Evolutionary conservation across 1,140 invertebrate genomes (phyloP).

Genomic region (Brachionus calyciflorus): DNA sequence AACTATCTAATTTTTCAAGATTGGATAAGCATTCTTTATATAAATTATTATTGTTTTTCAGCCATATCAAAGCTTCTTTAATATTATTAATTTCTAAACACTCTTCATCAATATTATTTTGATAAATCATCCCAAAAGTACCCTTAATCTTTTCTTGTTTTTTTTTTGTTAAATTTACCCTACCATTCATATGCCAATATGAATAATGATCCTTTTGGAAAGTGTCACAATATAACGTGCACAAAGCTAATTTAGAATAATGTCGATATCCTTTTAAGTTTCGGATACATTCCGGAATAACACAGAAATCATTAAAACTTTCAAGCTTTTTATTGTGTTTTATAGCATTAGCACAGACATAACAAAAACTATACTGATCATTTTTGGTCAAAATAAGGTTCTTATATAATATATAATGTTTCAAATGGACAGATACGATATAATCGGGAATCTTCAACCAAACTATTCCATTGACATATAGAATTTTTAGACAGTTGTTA

Average conservation of each 20-base stretch:
- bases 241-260: not conserved
- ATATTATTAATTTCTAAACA: not conserved
- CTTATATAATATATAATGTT: no score
- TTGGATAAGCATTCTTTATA: not conserved
- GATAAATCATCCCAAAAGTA: slow-evolving; percentile 6
- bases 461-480: no score
- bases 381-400: no score
- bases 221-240: not conserved
- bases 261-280: not conserved
- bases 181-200: slow-evolving; percentile 5
- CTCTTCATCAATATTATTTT: not conserved
- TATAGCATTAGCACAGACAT: no score
- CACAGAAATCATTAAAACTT: not conserved
- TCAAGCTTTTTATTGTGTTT: not conserved
- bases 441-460: no score
- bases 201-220: not conserved
- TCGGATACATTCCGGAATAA: not conserved
- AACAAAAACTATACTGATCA: no score
- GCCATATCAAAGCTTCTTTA: not conserved
- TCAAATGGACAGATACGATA: no score
- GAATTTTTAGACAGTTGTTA: no score
- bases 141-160: slow-evolving; percentile 2
- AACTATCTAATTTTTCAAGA: not conserved
- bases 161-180: not conserved
- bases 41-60: not conserved